These are phyloP conservation scores for Crambe crambe DNA, from an alignment of 37 sponge, comb jelly and placozoan species.

Conservation along the genomic window DNA sequence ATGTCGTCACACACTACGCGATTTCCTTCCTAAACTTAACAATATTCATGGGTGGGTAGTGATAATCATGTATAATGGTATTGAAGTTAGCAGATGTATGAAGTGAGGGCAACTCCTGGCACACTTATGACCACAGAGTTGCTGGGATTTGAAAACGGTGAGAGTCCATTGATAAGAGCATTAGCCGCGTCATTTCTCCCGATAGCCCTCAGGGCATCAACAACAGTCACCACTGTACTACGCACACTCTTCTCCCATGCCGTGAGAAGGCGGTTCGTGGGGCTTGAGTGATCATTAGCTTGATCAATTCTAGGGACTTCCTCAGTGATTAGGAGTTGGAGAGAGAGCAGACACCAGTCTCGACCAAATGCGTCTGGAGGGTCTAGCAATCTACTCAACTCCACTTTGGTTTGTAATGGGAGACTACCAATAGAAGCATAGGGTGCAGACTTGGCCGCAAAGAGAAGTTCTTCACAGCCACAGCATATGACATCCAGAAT, in stretches of 20 bases:
- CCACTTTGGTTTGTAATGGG: conserved; percentile 40
- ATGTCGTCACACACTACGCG: no score
- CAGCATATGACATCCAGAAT: conserved; percentile 80
- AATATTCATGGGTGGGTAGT: no score
- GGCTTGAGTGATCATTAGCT: conserved; percentile 46
- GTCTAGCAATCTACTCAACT: conserved; percentile 76
- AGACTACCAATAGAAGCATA: conserved; percentile 38
- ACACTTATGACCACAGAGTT: conserved; percentile 72
- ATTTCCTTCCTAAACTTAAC: no score
- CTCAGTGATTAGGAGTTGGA: conserved; percentile 73
- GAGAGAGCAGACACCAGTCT: conserved; percentile 87
- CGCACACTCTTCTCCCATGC: conserved; percentile 53
- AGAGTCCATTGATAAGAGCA: conserved; percentile 58
- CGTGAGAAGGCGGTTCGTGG: conserved; percentile 73
- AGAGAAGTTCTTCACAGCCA: conserved; percentile 69
- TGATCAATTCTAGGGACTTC: conserved; percentile 67
- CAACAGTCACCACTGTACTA: conserved; percentile 51
- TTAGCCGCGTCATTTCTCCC: conserved; percentile 75
- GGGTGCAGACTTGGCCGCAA: conserved; percentile 74
- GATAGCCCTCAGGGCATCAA: conserved; percentile 76
- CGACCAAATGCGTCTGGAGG: conserved; percentile 80
- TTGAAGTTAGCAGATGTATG: conserved; percentile 61
- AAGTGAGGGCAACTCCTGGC: conserved; percentile 67
- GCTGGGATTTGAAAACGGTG: conserved; percentile 56
- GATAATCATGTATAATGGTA: no score